phyloP scores from a whole-genome alignment of 2,797 vertebrate genomes.

The Chiloscyllium punctatum region DNA sequence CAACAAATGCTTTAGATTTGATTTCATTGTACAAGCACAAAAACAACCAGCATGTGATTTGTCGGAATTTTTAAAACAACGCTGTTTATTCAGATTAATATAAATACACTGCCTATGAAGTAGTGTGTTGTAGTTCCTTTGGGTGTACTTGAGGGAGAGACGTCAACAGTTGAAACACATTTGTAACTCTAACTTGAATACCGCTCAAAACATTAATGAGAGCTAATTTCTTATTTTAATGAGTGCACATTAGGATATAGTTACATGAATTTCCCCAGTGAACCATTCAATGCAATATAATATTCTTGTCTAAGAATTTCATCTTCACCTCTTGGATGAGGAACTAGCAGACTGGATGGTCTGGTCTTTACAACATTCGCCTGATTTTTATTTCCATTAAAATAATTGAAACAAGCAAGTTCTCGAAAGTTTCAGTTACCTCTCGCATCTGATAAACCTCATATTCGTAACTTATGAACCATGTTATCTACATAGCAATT shows the following conservation, averaged over 20 bases:
- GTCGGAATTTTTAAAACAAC: neutral
- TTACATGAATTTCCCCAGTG: neutral
- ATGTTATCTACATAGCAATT: neutral
- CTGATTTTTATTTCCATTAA: neutral
- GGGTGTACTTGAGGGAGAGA: neutral
- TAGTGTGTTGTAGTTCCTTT: neutral
- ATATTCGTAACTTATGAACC: neutral
- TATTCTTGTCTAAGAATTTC: neutral
- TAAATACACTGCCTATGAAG: conserved; percentile 15
- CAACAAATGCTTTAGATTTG: conserved; percentile 21
- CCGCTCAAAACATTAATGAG: neutral
- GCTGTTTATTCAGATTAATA: neutral
- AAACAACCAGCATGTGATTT: neutral
- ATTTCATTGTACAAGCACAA: conserved; percentile 3
- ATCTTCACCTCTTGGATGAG: neutral
- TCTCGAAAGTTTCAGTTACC: neutral
- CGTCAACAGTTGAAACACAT: conserved; percentile 1
- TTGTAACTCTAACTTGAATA: conserved; percentile 7
- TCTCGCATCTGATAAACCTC: neutral
- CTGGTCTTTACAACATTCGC: neutral
- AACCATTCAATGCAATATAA: neutral
- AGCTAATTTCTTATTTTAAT: conserved; percentile 10
- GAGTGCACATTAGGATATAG: neutral
- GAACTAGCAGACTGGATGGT: neutral
- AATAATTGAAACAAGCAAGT: neutral